Conservation (phyloP, 2,888 invertebrate genomes). For the Bugulina stolonifera region DNA sequence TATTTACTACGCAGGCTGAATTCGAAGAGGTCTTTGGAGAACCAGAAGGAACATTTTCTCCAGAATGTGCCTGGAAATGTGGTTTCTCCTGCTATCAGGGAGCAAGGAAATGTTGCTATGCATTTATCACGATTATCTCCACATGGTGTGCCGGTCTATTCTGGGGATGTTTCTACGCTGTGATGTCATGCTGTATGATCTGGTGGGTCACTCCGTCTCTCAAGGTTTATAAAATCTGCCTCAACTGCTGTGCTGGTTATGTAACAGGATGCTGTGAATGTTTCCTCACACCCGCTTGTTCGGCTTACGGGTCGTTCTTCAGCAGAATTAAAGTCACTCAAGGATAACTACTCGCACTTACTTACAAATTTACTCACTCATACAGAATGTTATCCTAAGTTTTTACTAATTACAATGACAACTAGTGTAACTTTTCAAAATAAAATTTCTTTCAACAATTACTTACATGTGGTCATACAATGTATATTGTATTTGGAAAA, state of each 20-base stretch:
- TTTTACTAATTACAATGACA: no score
- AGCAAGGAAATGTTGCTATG: slow-evolving; percentile 65
- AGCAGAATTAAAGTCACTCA: slow-evolving; percentile 32
- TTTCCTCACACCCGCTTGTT: slow-evolving; percentile 60
- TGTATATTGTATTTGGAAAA: no score
- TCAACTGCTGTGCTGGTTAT: slow-evolving; percentile 61
- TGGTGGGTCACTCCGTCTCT: slow-evolving; percentile 68
- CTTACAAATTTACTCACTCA: no score
- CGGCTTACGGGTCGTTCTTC: slow-evolving; percentile 62
- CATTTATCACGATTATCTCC: slow-evolving; percentile 61
- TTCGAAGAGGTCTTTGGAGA: slow-evolving; percentile 37
- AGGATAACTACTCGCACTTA: no score
- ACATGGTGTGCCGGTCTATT: slow-evolving; percentile 64
- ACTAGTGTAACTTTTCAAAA: no score
- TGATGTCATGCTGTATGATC: slow-evolving; percentile 62
- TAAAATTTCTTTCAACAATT: no score
- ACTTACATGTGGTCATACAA: no score
- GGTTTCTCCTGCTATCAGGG: slow-evolving; percentile 63
- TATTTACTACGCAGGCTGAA: slow-evolving; percentile 57
- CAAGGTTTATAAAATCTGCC: slow-evolving; percentile 64
- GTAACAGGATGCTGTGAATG: slow-evolving; percentile 60
- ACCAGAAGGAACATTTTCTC: slow-evolving; percentile 35
- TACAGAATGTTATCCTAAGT: no score
- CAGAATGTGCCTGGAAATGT: slow-evolving; percentile 67
- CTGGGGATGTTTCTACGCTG: slow-evolving; percentile 47